phyloP scores from a whole-genome alignment of 2,113 vertebrate species.

The Megaptera novaeangliae region DNA sequence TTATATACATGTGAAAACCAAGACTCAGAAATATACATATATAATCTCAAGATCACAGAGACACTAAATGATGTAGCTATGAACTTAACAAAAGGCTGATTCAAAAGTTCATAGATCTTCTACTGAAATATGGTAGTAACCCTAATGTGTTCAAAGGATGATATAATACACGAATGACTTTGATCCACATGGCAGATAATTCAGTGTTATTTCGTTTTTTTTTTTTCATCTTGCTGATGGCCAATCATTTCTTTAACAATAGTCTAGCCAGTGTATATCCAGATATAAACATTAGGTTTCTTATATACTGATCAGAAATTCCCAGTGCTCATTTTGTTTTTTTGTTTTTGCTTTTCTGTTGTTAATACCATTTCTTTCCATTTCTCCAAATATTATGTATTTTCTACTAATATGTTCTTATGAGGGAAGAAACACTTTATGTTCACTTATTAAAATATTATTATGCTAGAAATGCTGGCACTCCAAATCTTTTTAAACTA shows the following conservation, averaged over 20 bases:
- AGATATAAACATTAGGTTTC: not conserved
- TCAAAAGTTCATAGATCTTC: not conserved
- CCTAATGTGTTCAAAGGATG: not conserved
- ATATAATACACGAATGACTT: not conserved
- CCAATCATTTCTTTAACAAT: not conserved
- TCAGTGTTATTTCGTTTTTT: not conserved
- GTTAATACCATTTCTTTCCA: not conserved
- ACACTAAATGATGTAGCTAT: not conserved
- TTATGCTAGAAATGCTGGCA: not conserved
- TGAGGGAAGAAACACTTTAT: not conserved
- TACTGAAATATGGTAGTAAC: not conserved
- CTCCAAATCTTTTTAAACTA: slow-evolving; percentile 3
- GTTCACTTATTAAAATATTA: not conserved
- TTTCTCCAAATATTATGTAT: not conserved
- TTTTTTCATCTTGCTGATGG: not conserved
- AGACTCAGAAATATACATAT: not conserved
- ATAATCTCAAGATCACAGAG: not conserved
- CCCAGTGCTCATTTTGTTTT: not conserved
- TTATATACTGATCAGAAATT: not conserved
- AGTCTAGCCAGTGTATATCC: not conserved
- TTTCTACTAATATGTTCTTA: not conserved
- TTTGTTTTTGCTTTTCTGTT: not conserved
- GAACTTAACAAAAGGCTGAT: not conserved
- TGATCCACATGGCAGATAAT: not conserved
- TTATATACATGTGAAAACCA: not conserved